Conservation (phyloP, 2,113 vertebrate genomes). For the Melozone crissalis region DNA sequence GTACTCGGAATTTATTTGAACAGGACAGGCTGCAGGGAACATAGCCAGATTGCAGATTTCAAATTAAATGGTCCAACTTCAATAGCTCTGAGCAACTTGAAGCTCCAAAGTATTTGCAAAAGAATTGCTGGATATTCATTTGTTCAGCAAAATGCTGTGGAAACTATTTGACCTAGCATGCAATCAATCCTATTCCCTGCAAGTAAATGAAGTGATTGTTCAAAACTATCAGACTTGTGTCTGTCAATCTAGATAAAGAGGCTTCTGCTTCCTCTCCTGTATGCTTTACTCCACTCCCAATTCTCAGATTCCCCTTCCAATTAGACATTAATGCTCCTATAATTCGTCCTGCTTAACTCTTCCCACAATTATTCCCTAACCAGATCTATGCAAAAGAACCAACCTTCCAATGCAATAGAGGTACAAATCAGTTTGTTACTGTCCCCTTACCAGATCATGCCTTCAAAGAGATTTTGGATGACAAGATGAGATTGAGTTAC, state of each 20-base stretch:
- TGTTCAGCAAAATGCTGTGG: not conserved
- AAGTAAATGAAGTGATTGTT: not conserved
- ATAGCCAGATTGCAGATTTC: not conserved
- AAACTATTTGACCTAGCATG: not conserved
- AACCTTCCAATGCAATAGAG: not conserved
- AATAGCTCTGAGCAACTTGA: not conserved
- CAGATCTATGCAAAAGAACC: not conserved
- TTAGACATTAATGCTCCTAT: not conserved
- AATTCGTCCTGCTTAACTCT: not conserved
- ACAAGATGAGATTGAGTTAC: constrained; percentile 99
- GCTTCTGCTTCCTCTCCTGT: not conserved
- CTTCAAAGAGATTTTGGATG: constrained; percentile 99
- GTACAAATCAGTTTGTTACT: constrained; percentile 18
- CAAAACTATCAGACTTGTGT: not conserved
- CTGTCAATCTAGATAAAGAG: not conserved
- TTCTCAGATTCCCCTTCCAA: not conserved
- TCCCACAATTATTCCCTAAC: not conserved
- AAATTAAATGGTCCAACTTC: not conserved
- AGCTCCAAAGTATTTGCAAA: not conserved
- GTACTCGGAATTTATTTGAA: not conserved
- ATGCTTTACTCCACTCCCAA: not conserved
- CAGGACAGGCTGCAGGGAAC: not conserved
- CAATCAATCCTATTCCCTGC: not conserved
- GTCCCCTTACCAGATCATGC: constrained; percentile 98
- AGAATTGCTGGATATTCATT: not conserved